Evolutionary conservation across 2,888 invertebrate species (phyloP).

Genomic region (Holacanthella duospinosa): DNA sequence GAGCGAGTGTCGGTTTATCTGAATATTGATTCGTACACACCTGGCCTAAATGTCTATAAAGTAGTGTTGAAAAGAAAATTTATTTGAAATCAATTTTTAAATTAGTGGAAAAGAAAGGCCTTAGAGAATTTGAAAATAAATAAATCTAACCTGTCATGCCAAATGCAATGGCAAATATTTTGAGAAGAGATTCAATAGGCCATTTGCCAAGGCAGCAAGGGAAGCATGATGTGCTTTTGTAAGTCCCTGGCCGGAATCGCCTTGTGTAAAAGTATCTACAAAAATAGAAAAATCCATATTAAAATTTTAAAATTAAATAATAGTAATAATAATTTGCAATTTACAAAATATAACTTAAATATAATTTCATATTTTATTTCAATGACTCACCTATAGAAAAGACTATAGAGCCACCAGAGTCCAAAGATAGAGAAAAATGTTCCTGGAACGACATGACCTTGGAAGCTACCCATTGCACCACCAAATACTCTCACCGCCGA

Average conservation of each 20-base stretch:
- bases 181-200: conserved; percentile 39
- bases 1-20: too few relatives aligned
- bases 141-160: conserved; percentile 40
- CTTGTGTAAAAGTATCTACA: conserved; percentile 36
- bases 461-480: conserved; percentile 37
- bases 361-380: neutral
- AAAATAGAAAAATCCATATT: conserved; percentile 8
- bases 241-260: conserved; percentile 32
- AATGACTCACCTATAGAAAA: conserved; percentile 37
- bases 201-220: conserved; percentile 25
- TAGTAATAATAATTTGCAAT: neutral
- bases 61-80: too few relatives aligned
- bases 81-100: too few relatives aligned
- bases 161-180: conserved; percentile 37
- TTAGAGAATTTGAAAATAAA: too few relatives aligned
- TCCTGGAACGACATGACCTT: conserved; percentile 45
- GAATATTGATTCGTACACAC: too few relatives aligned
- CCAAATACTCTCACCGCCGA: neutral
- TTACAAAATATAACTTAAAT: neutral
- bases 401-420: conserved; percentile 39
- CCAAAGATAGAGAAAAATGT: conserved; percentile 39
- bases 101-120: too few relatives aligned
- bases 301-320: neutral
- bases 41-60: too few relatives aligned
- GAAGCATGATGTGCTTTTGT: conserved; percentile 27